These are phyloP conservation scores for Lophochroa leadbeateri DNA, from an alignment of 2,113 vertebrate genomes.

Conservation along the genomic window DNA sequence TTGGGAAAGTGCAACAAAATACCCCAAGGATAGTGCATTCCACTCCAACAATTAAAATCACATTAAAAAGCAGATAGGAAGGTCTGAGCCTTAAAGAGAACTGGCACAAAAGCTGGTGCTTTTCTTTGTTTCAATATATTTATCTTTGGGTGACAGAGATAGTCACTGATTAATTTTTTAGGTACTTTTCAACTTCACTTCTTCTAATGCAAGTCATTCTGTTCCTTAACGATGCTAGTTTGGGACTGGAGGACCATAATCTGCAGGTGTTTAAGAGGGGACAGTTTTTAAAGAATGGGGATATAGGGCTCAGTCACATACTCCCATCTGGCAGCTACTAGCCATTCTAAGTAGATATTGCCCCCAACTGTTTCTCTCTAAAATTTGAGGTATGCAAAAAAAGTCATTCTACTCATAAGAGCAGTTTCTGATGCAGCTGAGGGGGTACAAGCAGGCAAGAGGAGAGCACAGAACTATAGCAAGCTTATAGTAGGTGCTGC, in stretches of 20 bases:
- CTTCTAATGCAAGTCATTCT: conserved; percentile 30
- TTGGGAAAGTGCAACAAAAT: conserved; percentile 62
- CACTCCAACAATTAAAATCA: conserved; percentile 68
- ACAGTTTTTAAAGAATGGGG: not conserved
- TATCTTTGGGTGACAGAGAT: conserved; percentile 51
- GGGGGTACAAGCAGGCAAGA: not conserved
- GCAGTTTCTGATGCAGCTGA: not conserved
- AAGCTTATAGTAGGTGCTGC: not conserved
- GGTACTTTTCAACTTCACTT: conserved; percentile 33
- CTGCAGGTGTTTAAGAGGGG: not conserved
- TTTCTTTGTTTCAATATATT: conserved; percentile 37
- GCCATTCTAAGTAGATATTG: not conserved
- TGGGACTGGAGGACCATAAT: not conserved
- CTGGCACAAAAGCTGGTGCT: conserved; percentile 31
- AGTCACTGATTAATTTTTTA: conserved; percentile 43
- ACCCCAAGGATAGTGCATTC: conserved; percentile 37
- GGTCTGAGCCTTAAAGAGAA: conserved; percentile 31
- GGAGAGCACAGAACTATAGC: not conserved
- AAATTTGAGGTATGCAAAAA: conserved; percentile 5
- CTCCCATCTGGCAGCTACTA: not conserved
- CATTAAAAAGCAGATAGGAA: conserved; percentile 64
- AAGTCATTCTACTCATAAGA: not conserved
- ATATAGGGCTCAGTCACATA: not conserved
- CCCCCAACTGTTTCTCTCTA: not conserved
- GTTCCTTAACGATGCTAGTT: conserved; percentile 1